Conservation (phyloP, 2,797 vertebrate species). For the Mycteria americana region DNA sequence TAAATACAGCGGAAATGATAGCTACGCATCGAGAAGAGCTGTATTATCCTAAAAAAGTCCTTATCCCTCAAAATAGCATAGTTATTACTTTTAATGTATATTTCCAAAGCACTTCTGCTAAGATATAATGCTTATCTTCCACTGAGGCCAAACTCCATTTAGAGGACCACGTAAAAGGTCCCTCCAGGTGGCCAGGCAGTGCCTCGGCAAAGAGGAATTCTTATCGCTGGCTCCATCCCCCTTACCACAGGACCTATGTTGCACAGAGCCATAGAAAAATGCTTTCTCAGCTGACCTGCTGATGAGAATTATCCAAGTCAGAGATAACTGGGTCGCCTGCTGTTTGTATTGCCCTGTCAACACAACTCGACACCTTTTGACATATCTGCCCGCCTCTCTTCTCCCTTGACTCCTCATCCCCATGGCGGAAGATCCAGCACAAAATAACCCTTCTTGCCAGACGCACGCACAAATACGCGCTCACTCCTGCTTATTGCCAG, state of each 20-base stretch:
- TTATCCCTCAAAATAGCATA: neutral
- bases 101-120: neutral
- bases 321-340: neutral
- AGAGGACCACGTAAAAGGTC: neutral
- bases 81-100: neutral
- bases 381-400: neutral
- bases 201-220: neutral
- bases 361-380: neutral
- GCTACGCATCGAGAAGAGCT: neutral
- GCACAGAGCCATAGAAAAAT: neutral
- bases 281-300: neutral
- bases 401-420: neutral
- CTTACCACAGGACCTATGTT: neutral
- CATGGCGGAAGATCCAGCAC: neutral
- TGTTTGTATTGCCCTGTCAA: neutral
- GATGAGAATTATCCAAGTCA: neutral
- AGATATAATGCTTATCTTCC: neutral
- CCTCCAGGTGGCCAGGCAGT: neutral
- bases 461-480: accelerated
- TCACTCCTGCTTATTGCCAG: neutral
- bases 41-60: neutral
- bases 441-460: neutral
- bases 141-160: neutral
- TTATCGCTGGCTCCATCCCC: neutral
- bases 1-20: neutral